phyloP scores from a whole-genome alignment of 2,113 vertebrate genomes.

The Clarias macrocephalus region DNA sequence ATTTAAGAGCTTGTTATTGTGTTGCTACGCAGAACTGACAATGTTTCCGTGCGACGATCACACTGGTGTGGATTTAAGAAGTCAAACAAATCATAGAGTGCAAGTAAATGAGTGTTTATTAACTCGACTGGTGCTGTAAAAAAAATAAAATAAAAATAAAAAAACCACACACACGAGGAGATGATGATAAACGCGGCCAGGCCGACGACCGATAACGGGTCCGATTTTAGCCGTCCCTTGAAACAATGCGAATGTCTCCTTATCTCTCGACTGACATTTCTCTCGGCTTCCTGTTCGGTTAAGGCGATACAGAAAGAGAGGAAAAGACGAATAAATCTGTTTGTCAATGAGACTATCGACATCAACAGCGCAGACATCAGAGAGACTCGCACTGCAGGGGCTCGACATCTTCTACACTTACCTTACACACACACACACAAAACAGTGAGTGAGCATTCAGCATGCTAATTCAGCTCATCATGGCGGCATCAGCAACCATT shows the following conservation, averaged over 20 bases:
- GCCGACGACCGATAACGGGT: constrained; percentile 26
- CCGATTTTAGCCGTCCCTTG: neutral
- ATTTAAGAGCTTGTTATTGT: constrained; percentile 50
- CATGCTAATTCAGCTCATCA: constrained; percentile 31
- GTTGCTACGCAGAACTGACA: constrained; percentile 29
- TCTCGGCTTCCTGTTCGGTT: constrained; percentile 25
- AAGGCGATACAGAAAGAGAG: neutral
- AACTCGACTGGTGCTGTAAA: neutral
- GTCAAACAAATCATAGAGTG: constrained; percentile 11
- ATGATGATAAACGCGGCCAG: constrained; percentile 20
- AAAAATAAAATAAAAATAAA: neutral
- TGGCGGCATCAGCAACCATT: constrained; percentile 5
- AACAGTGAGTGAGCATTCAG: constrained; percentile 20
- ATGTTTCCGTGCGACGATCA: constrained; percentile 10
- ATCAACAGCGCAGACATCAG: constrained; percentile 31
- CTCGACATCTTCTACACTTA: constrained; percentile 32
- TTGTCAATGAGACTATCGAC: constrained; percentile 31
- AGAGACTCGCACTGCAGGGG: constrained; percentile 25
- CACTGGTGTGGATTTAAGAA: constrained; percentile 26
- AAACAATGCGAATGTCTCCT: constrained; percentile 31
- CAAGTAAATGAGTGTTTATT: constrained; percentile 15
- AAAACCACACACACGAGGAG: neutral
- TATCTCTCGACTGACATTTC: constrained; percentile 20
- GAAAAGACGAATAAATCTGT: constrained; percentile 28
- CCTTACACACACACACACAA: neutral